Percentiles rank a stretch among this genome's conserved stretches.
Evolutionary conservation across 2,888 invertebrate species (phyloP).

Genomic region (Rhorus exstirpatorius): DNA sequence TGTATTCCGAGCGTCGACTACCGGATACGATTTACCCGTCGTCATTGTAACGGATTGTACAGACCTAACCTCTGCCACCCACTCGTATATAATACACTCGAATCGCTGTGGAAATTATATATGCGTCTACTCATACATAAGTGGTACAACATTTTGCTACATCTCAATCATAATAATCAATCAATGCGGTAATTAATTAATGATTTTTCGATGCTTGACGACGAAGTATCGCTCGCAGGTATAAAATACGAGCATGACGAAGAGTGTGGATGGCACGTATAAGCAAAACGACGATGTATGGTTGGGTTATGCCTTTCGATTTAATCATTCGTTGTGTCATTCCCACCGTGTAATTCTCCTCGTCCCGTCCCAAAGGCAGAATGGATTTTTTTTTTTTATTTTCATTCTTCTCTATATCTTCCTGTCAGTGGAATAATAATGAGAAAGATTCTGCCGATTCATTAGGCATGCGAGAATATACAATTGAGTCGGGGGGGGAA

Average conservation of each 20-base stretch:
- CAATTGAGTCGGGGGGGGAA: not conserved
- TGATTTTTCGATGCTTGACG: constrained; percentile 66
- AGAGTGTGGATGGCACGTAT: constrained; percentile 69
- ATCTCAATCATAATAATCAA: constrained; percentile 62
- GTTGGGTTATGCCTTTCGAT: constrained; percentile 51
- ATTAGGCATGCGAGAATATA: constrained; percentile 47
- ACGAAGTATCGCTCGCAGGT: constrained; percentile 3
- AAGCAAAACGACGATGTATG: constrained; percentile 58
- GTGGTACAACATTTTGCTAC: constrained; percentile 25
- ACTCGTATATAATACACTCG: constrained; percentile 8
- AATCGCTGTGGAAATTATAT: constrained; percentile 35
- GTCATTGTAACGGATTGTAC: constrained; percentile 57
- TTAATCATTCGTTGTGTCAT: constrained; percentile 67
- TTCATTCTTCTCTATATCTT: constrained; percentile 25
- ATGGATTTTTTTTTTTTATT: constrained; percentile 12
- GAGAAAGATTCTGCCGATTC: constrained; percentile 58
- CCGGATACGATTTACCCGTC: constrained; percentile 61
- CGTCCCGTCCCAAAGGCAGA: constrained; percentile 20
- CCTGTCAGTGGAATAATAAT: constrained; percentile 61
- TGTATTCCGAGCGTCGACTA: constrained; percentile 50
- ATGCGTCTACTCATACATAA: constrained; percentile 1
- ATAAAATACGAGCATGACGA: constrained; percentile 30
- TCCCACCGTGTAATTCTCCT: constrained; percentile 50
- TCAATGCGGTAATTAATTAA: constrained; percentile 72
- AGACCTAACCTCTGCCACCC: not conserved